Conservation (phyloP, 2,797 vertebrate genomes). For the Botia almorhae region DNA sequence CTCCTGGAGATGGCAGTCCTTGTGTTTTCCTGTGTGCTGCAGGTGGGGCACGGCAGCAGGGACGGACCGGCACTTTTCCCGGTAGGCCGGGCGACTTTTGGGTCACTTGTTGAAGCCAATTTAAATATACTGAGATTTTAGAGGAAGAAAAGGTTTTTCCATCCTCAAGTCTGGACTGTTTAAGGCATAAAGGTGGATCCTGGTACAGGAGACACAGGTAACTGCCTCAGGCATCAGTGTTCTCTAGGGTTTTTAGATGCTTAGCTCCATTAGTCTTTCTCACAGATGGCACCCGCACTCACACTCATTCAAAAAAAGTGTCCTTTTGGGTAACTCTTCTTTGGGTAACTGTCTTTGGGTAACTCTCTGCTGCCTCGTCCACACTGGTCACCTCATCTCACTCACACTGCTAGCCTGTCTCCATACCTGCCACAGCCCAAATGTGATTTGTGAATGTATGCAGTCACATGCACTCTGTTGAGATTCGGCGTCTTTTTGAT, state of each 20-base stretch:
- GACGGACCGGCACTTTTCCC: not conserved
- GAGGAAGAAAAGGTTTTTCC: not conserved
- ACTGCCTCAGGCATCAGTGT: not conserved
- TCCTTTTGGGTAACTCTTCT: too few species aligned
- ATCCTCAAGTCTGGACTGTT: not conserved
- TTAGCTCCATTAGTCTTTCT: not conserved
- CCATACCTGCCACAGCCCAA: too few species aligned
- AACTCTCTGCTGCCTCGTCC: too few species aligned
- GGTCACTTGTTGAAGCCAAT: not conserved
- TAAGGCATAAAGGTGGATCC: not conserved
- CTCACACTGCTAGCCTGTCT: too few species aligned
- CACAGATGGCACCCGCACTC: too few species aligned
- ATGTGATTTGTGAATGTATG: too few species aligned
- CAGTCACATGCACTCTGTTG: too few species aligned
- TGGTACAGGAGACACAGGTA: conserved; percentile 4
- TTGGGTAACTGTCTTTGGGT: too few species aligned
- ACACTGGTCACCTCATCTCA: too few species aligned
- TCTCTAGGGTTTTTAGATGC: not conserved
- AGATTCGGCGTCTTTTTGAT: too few species aligned
- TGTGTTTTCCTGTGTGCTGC: conserved; percentile 66
- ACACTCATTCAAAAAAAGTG: too few species aligned
- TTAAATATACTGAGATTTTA: not conserved
- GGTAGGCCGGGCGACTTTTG: not conserved
- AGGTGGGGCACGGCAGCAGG: conserved; percentile 58
- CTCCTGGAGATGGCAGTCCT: conserved; percentile 69